Percentiles rank a stretch among this genome's conserved stretches.
phyloP scores from a whole-genome alignment of 2,113 vertebrate species.

The Misgurnus mizolepis region DNA sequence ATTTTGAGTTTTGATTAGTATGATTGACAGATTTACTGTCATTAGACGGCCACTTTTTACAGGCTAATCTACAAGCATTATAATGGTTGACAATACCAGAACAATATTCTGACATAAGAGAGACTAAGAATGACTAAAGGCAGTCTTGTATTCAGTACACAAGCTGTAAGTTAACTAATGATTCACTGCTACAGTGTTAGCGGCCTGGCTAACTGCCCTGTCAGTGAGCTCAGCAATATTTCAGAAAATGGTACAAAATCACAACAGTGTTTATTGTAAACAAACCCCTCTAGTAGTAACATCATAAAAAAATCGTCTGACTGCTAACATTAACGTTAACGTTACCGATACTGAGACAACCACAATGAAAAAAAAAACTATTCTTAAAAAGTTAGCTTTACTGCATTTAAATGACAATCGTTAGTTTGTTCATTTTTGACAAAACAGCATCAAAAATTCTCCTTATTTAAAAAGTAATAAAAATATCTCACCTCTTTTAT shows the following conservation, averaged over 20 bases:
- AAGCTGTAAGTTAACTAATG: not conserved
- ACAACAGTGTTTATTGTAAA: not conserved
- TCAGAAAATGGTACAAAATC: not conserved
- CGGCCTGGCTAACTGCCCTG: not conserved
- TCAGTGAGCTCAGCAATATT: not conserved
- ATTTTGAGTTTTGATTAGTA: not conserved
- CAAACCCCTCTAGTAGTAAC: not conserved
- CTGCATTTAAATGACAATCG: not conserved
- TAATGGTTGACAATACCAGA: not conserved
- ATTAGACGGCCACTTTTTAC: not conserved
- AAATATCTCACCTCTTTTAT: constrained; percentile 21
- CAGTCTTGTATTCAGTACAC: no score
- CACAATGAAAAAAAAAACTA: no score
- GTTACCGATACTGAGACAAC: not conserved
- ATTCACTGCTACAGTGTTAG: constrained; percentile 2
- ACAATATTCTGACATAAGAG: not conserved
- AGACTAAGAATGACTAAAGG: not conserved
- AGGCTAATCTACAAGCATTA: not conserved
- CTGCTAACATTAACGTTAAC: no score
- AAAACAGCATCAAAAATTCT: not conserved
- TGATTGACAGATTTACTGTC: not conserved
- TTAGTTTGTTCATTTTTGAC: not conserved
- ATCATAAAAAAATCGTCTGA: not conserved
- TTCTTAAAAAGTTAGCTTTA: not conserved
- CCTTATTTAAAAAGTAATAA: not conserved